Percentiles rank a stretch among this genome's conserved stretches.
These are phyloP conservation scores for Erethizon dorsatum DNA, from an alignment of 2,797 vertebrate species.

Conservation along the genomic window DNA sequence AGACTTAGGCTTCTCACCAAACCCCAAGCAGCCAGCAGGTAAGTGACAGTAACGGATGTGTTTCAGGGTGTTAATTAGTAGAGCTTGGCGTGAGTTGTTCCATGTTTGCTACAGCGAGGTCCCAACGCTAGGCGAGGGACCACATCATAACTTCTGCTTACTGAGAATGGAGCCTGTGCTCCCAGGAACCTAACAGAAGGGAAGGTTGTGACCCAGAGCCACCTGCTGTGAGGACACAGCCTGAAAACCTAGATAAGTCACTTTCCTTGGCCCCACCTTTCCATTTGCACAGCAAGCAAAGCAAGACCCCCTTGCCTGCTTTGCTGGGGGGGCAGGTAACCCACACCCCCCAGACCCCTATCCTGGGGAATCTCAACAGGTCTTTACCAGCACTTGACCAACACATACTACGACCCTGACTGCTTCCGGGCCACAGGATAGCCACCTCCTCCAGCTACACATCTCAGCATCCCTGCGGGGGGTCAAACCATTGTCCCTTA, in stretches of 20 bases:
- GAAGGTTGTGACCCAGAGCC: not conserved
- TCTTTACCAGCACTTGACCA: not conserved
- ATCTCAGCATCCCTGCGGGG: rapidly evolving
- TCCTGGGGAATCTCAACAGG: not conserved
- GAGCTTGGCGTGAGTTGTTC: not conserved
- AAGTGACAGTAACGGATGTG: not conserved
- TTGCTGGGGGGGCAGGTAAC: too few relatives aligned
- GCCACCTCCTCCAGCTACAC: not conserved
- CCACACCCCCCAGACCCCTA: not conserved
- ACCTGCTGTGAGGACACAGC: too few relatives aligned
- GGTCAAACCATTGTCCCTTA: not conserved
- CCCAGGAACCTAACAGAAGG: not conserved
- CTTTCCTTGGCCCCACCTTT: not conserved
- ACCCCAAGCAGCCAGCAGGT: not conserved
- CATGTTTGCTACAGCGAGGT: rapidly evolving
- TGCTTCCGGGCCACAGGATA: not conserved
- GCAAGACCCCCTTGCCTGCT: not conserved
- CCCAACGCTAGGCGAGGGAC: not conserved
- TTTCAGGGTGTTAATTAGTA: too few relatives aligned
- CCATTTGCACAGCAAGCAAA: too few relatives aligned
- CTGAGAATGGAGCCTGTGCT: not conserved
- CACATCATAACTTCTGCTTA: not conserved
- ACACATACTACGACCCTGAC: rapidly evolving
- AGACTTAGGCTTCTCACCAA: not conserved
- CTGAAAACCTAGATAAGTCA: not conserved